Base-by-base conservation (phyloP, 2,888 invertebrate species). In the Pecten maximus region DNA sequence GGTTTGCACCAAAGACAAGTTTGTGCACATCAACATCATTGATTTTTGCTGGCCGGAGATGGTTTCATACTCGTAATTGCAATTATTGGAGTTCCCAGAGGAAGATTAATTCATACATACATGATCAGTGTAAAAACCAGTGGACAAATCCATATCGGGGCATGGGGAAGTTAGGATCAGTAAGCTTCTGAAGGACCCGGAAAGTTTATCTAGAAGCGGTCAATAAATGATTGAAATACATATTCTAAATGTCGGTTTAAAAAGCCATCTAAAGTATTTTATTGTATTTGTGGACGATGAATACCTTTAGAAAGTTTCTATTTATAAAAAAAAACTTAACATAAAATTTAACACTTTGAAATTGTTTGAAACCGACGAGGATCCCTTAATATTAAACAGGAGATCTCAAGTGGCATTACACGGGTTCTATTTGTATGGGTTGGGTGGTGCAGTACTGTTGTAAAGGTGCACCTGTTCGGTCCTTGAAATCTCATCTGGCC, bases 31-130 rank as follows among this genome's bases (percentile, higher is more conserved):
- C 74, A 74, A 28, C 74, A 74, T 74, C 74, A 74, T 74, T 74
- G 74, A 74, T 74, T 74, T 74, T 74, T 74, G 74, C 74, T 74
- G 74, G 74, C 74, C 74, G 74, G 74, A 74, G 74, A 35, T 74
- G 74, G 28, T 74, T 74, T 74, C 74, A 74, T 74, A 74, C 74
- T 35, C 35, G 35, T 74, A 74, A 74, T 74, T 74, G 74, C 74
- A 74, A 74, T 74, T 74, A 74, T 74, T 74, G 74, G 74, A 74
- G 28, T 10, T 74, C 74, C 74, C 74, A 74, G 35, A 74, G 74
- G 74, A 74, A 74, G 74, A 74, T 74, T 74, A 74, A 74, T 74
- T 74, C 74, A 35, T 74, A 74, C 74, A 74, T 74, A 74, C 74
- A 74, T 74, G 35, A 74, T 74, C 35, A 74, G 74, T 74, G 74